Percentiles rank a stretch among this genome's conserved stretches.
phyloP scores from a whole-genome alignment of 2,888 invertebrate genomes.

The Autographa pulchrina region DNA sequence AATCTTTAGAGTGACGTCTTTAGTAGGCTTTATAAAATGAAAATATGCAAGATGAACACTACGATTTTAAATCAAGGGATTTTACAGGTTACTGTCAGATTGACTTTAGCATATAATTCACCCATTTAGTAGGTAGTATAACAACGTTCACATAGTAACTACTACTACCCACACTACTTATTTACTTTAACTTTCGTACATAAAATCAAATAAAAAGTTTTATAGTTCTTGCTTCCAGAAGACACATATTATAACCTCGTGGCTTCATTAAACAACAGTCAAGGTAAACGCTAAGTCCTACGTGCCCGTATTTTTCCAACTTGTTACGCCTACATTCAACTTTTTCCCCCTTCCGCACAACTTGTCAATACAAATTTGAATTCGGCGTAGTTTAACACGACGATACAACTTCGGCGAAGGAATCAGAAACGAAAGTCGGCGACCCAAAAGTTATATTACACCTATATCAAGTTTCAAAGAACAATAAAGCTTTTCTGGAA shows the following conservation, averaged over 20 bases:
- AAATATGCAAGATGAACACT: background rate
- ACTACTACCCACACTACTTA: no score
- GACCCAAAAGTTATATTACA: constrained; percentile 75
- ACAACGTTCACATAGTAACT: no score
- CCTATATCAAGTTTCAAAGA: constrained; percentile 68
- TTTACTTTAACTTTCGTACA: no score
- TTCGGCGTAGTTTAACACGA: constrained; percentile 46
- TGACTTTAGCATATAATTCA: no score
- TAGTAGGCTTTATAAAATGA: background rate
- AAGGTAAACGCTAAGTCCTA: constrained; percentile 21
- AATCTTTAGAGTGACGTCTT: background rate
- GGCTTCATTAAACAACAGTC: constrained; percentile 36
- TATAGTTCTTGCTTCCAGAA: constrained; percentile 16
- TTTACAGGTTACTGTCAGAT: no score
- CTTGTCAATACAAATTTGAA: constrained; percentile 56
- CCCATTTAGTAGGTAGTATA: no score
- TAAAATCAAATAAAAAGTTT: no score
- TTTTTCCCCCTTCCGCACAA: constrained; percentile 40
- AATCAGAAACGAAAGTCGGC: constrained; percentile 63
- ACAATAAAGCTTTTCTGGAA: constrained; percentile 64
- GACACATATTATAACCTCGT: constrained; percentile 28
- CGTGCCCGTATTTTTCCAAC: constrained; percentile 36
- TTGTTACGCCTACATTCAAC: constrained; percentile 25
- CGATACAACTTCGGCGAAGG: constrained; percentile 63
- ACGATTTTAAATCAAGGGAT: background rate